Base-by-base conservation (phyloP, 2,113 vertebrate species). In the Apistogramma diplotaenia region DNA sequence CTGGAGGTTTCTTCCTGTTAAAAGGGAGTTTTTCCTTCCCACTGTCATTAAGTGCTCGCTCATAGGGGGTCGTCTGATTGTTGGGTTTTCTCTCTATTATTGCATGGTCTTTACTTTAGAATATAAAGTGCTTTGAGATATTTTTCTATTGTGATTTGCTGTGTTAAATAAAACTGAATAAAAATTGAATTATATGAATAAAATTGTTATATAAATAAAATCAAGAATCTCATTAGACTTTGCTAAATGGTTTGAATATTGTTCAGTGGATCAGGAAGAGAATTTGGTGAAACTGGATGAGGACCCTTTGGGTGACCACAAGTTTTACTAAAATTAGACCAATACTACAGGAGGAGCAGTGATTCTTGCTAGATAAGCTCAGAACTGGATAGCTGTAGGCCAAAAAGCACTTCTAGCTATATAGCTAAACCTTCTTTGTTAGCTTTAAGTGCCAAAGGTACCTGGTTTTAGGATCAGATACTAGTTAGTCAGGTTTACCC, bases 351-450 rank as follows among this genome's bases (percentile, higher is more conserved):
- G 5, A 43, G 40, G 40, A 67, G 29, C 5, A 59, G 57, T 1
- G 29, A 33, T 19, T 0, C 57, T 11, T 11, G 37, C 23, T 46
- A 37, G 37, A 46, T 1, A 23, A 67, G 8, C 1, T 67, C 27
- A 67, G 25, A 46, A 67, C 15, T 46, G 43, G 37, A 67, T 6
- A 5, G 27, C 6, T 4, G 43, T 67, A 67, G 1, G 37, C 5
- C 37, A 67, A 67, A 46, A 67, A 0, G 5, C 6, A 46, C 46
- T 18, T 65, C 61, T 27, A 65, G 61, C 21, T 43, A 43, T 46
- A 46, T 10, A 46, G 1, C 37, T 27, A 18, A 67, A 27, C 5
- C 37, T 46, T 0, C 23, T 65, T 43, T 65, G 0, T 65, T 25
- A 65, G 37, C 37, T 10, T 65, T 43, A 43, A 25, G 13, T 3